Conservation (phyloP, 2,888 invertebrate genomes). For the Clanis bilineata region DNA sequence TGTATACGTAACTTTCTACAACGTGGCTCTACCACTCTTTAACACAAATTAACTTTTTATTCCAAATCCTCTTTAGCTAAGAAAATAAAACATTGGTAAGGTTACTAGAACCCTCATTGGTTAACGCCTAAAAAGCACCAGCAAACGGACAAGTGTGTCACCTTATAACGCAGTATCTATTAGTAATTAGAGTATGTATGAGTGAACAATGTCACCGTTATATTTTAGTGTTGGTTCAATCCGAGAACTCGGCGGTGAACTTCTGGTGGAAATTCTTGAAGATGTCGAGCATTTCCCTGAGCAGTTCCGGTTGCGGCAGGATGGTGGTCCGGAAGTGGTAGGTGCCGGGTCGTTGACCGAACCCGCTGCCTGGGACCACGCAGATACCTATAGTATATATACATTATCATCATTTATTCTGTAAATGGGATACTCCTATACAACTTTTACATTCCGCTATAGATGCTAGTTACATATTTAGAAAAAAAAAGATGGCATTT, state of each 20-base stretch:
- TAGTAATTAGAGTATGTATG: neutral
- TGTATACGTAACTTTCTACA: too few relatives aligned
- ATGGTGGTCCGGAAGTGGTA: conserved; percentile 98
- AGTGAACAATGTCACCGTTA: neutral
- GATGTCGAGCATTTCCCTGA: conserved; percentile 91
- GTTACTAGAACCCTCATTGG: too few relatives aligned
- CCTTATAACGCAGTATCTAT: neutral
- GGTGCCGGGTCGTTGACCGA: conserved; percentile 96
- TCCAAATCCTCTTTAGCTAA: neutral
- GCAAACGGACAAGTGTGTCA: too few relatives aligned
- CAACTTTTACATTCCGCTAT: too few relatives aligned
- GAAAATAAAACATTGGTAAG: too few relatives aligned
- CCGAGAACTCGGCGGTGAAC: conserved; percentile 80
- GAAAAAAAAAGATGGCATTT: too few relatives aligned
- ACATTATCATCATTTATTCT: too few relatives aligned
- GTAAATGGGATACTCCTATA: too few relatives aligned
- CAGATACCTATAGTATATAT: conserved; percentile 98
- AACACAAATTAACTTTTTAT: too few relatives aligned
- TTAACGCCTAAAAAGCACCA: too few relatives aligned
- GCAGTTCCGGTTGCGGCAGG: conserved; percentile 91
- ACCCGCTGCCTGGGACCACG: conserved; percentile 96
- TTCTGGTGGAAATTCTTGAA: conserved; percentile 92
- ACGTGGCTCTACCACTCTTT: too few relatives aligned
- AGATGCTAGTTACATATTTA: too few relatives aligned
- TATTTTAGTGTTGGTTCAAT: neutral